Conservation (phyloP, 2,797 vertebrate species). For the Anabacerthia variegaticeps region DNA sequence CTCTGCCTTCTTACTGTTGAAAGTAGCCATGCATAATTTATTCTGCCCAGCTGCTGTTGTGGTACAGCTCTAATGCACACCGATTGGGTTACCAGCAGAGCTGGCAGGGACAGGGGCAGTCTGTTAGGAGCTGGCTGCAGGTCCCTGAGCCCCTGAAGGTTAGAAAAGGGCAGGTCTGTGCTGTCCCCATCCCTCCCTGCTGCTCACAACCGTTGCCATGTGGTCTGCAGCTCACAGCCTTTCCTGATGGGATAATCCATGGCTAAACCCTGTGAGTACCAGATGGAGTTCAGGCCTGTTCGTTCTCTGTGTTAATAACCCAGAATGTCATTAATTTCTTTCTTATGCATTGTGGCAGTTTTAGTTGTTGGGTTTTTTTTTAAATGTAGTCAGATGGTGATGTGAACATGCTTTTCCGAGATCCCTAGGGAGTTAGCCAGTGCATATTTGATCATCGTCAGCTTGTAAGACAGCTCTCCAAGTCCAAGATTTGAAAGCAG, state of each 20-base stretch:
- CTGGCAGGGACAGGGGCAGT: not conserved
- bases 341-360: not conserved
- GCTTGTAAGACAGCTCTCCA: not conserved
- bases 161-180: conserved; percentile 34
- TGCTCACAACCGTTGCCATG: conserved; percentile 20
- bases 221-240: not conserved
- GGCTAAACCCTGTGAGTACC: conserved; percentile 44
- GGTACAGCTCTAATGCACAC: conserved; percentile 18
- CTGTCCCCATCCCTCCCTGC: not conserved
- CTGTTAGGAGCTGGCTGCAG: conserved; percentile 31
- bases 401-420: not conserved
- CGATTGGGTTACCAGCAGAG: conserved; percentile 51
- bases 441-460: conserved; percentile 16
- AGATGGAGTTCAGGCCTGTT: conserved; percentile 47
- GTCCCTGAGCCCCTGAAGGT: conserved; percentile 54
- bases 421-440: not conserved
- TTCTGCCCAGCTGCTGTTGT: conserved; percentile 56
- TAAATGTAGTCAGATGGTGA: conserved; percentile 11
- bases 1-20: conserved; percentile 9
- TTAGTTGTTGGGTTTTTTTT: not conserved
- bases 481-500: not conserved
- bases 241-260: conserved; percentile 62
- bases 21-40: conserved; percentile 73
- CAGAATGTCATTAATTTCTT: conserved; percentile 43
- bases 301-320: conserved; percentile 17